phyloP scores from a whole-genome alignment of 2,797 vertebrate species.

The Alexandromys oeconomus region DNA sequence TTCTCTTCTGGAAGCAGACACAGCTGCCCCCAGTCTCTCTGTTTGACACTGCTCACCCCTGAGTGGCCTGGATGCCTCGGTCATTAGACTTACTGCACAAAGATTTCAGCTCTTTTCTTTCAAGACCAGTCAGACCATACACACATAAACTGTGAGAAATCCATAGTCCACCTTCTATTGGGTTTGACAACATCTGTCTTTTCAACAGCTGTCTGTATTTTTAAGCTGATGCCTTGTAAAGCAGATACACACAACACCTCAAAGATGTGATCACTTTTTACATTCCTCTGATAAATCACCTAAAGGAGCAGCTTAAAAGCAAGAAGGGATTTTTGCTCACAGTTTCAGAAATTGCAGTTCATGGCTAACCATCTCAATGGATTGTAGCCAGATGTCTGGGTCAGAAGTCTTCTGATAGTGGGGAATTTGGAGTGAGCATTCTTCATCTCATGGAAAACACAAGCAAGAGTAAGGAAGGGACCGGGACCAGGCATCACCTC shows the following conservation, averaged over 20 bases:
- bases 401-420: fast-evolving
- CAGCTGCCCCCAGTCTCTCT: not conserved
- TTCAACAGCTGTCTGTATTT: not conserved
- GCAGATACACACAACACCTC: not conserved
- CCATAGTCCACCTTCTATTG: not conserved
- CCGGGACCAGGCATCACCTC: not conserved
- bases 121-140: not conserved
- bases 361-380: not conserved
- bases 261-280: not conserved
- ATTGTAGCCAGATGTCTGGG: not conserved
- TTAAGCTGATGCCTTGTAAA: not conserved
- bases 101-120: not conserved
- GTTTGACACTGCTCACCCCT: not conserved
- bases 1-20: conserved; percentile 27
- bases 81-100: not conserved
- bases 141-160: not conserved
- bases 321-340: not conserved
- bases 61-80: not conserved
- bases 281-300: not conserved
- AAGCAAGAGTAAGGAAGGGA: not conserved
- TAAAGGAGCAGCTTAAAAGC: not conserved
- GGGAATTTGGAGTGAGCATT: not conserved
- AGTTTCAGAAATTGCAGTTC: not conserved
- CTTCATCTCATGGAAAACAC: not conserved
- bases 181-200: not conserved